These are phyloP conservation scores for Ptychadena robeensis DNA, from an alignment of 2,797 vertebrate genomes.

Conservation along the genomic window DNA sequence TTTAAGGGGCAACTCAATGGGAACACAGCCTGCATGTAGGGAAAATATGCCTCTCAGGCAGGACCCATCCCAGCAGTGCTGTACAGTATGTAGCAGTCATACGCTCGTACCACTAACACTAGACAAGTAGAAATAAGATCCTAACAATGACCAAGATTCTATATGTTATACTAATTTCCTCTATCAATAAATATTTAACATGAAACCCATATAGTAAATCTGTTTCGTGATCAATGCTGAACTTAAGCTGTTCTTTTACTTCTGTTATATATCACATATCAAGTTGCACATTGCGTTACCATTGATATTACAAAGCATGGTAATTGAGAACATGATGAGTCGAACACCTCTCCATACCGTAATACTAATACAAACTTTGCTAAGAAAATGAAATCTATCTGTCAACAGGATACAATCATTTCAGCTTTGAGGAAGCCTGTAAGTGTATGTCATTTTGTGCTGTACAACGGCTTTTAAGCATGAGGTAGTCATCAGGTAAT, in stretches of 20 bases:
- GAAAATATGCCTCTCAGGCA: no score
- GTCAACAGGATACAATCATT: constrained; percentile 30
- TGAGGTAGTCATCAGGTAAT: constrained; percentile 44
- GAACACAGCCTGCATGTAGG: no score
- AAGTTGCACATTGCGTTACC: not conserved
- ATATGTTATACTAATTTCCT: no score
- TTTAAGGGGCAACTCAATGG: no score
- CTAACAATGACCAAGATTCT: no score
- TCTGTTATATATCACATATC: not conserved
- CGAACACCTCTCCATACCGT: not conserved
- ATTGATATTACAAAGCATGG: not conserved
- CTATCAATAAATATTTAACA: no score
- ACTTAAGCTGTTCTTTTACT: not conserved
- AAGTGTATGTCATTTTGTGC: constrained; percentile 17
- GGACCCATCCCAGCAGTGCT: no score
- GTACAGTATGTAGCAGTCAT: no score
- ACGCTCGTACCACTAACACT: no score
- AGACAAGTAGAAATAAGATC: no score
- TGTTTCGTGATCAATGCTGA: no score
- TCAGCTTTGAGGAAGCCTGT: constrained; percentile 14
- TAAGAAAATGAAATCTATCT: constrained; percentile 5
- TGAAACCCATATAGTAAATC: no score
- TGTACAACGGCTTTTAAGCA: constrained; percentile 32
- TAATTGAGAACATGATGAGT: not conserved
- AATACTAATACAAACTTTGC: not conserved